Evolutionary conservation across 2,797 vertebrate species (phyloP).

Genomic region (Hozukius guyotensis): DNA sequence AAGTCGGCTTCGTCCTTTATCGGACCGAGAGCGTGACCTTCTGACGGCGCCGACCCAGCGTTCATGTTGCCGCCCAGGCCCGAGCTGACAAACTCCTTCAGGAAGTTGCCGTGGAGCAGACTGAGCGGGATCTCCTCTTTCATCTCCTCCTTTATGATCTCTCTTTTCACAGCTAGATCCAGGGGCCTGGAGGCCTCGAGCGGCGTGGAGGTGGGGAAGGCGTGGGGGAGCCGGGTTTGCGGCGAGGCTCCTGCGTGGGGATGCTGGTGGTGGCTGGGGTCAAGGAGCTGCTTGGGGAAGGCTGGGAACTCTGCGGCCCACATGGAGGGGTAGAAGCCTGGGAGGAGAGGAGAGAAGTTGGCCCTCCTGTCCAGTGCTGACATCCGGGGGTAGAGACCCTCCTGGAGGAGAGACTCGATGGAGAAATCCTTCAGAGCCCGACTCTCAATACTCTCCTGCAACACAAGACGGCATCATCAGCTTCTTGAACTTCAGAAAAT

Average conservation of each 20-base stretch:
- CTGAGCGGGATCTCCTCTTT: constrained; percentile 89
- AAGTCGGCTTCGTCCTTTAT: constrained; percentile 96
- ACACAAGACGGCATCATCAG: constrained; percentile 36
- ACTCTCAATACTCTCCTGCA: constrained; percentile 84
- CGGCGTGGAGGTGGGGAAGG: constrained; percentile 49
- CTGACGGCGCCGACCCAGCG: constrained; percentile 58
- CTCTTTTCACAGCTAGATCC: constrained; percentile 93
- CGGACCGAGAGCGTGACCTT: constrained; percentile 83
- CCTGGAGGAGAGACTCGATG: constrained; percentile 94
- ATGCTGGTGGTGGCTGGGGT: constrained; percentile 74
- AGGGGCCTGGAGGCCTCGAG: constrained; percentile 87
- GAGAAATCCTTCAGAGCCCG: constrained; percentile 93
- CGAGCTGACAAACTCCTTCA: constrained; percentile 91
- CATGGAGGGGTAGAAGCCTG: constrained; percentile 92
- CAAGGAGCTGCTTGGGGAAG: constrained; percentile 88
- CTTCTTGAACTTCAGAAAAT: not conserved
- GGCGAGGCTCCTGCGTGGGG: constrained; percentile 49
- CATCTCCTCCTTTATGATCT: constrained; percentile 95
- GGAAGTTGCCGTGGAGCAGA: constrained; percentile 90
- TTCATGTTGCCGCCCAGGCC: constrained; percentile 65
- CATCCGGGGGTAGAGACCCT: constrained; percentile 92
- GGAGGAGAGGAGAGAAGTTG: constrained; percentile 89
- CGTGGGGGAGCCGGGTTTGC: constrained; percentile 53
- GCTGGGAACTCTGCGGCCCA: constrained; percentile 91
- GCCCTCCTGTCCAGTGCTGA: constrained; percentile 88